phyloP scores from a whole-genome alignment of 2,888 invertebrate species.

The Tolmerus cingulatus region DNA sequence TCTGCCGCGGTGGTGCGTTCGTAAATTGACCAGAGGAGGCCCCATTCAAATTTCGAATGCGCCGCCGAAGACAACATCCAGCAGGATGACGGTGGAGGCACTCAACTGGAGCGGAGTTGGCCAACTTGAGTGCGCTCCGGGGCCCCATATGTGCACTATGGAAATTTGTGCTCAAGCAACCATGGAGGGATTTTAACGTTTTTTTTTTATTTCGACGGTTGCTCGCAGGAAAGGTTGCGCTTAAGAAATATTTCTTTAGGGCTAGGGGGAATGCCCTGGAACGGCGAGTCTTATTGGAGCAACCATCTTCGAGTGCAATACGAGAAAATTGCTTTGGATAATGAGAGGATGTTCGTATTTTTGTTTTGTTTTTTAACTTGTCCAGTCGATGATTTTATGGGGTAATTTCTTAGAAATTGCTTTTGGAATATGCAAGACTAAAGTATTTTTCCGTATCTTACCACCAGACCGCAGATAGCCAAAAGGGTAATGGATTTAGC shows the following conservation, averaged over 20 bases:
- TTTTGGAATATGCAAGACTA: not conserved
- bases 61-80: not conserved
- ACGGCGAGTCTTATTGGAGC: not conserved
- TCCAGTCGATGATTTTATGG: not conserved
- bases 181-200: not conserved
- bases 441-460: not conserved
- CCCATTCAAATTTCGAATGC: not conserved
- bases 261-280: not conserved
- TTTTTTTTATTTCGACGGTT: not conserved
- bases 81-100: not conserved
- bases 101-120: not conserved
- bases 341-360: not conserved
- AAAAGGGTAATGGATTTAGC: not conserved
- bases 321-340: not conserved
- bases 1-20: not conserved
- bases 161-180: not conserved
- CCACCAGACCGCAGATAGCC: no score
- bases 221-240: not conserved
- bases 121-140: not conserved
- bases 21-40: not conserved
- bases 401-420: not conserved
- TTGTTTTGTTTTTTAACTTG: not conserved
- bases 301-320: not conserved
- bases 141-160: not conserved
- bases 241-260: not conserved